A percentile compares a stretch with the other conserved stretches of the same genome.
Evolutionary conservation across 1,140 invertebrate species (phyloP).

Genomic region (Ptiloglossa arizonensis): DNA sequence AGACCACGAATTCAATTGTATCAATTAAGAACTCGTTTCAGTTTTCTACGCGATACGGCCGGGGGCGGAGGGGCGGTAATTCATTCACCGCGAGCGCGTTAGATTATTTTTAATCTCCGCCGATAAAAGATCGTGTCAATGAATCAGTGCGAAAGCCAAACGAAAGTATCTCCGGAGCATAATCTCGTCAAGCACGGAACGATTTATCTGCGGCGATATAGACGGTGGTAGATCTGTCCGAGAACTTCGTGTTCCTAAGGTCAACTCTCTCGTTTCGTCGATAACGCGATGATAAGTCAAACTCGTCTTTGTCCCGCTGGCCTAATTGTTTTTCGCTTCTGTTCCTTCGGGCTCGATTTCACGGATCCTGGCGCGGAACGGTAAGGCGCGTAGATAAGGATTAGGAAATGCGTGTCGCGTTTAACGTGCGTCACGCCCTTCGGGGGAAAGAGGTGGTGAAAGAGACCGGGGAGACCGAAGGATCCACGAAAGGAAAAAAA

Average conservation of each 20-base stretch:
- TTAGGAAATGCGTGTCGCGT: not conserved
- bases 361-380: not conserved
- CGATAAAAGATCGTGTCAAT: not conserved
- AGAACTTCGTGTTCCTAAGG: not conserved
- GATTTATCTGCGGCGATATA: not conserved
- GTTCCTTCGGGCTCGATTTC: not conserved
- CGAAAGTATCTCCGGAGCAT: not conserved
- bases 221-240: not conserved
- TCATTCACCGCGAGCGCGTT: not conserved
- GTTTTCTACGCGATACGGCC: not conserved
- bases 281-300: constrained; percentile 35
- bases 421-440: constrained; percentile 27
- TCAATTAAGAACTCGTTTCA: not conserved
- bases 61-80: not conserved
- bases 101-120: not conserved
- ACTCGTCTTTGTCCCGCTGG: not conserved
- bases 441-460: not conserved
- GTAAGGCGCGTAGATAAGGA: not conserved
- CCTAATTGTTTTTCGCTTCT: not conserved
- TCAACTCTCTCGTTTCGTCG: not conserved
- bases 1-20: not conserved
- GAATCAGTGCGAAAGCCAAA: not conserved
- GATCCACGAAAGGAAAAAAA: not conserved
- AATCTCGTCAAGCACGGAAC: constrained; percentile 1
- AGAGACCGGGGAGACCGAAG: too few species aligned